Evolutionary conservation across 2,888 invertebrate species (phyloP).

Genomic region (Minunthozetes semirufus): DNA sequence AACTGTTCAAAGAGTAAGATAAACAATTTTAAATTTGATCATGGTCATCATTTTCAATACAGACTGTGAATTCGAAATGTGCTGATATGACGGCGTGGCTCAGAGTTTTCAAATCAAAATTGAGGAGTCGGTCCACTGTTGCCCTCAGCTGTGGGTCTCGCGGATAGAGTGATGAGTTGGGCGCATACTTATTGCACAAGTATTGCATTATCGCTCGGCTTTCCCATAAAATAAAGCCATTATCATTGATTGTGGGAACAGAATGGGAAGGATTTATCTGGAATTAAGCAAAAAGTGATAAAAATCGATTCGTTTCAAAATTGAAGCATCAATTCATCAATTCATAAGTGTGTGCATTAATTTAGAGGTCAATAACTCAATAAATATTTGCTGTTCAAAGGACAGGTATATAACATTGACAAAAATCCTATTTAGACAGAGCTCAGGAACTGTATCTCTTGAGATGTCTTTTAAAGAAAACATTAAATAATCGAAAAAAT

Average conservation of each 20-base stretch:
- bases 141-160: slow-evolving; percentile 63
- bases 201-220: slow-evolving; percentile 68
- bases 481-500: too few relatives aligned
- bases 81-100: slow-evolving; percentile 33
- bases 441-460: too few relatives aligned
- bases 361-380: too few relatives aligned
- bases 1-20: slow-evolving; percentile 60
- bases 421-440: too few relatives aligned
- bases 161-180: slow-evolving; percentile 65
- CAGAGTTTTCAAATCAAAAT: slow-evolving; percentile 47
- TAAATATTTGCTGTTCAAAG: too few relatives aligned
- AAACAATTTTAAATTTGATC: slow-evolving; percentile 47
- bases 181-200: slow-evolving; percentile 69
- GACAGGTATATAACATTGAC: too few relatives aligned
- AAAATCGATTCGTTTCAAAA: not conserved
- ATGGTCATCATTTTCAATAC: slow-evolving; percentile 57
- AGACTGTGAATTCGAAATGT: slow-evolving; percentile 35
- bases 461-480: too few relatives aligned
- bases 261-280: slow-evolving; percentile 60
- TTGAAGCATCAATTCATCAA: not conserved
- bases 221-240: slow-evolving; percentile 68
- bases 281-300: slow-evolving; percentile 19
- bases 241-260: slow-evolving; percentile 72
- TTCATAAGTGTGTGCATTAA: too few relatives aligned
- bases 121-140: slow-evolving; percentile 60